Evolutionary conservation across 2,113 vertebrate species (phyloP).

Genomic region (Urocolius indicus): DNA sequence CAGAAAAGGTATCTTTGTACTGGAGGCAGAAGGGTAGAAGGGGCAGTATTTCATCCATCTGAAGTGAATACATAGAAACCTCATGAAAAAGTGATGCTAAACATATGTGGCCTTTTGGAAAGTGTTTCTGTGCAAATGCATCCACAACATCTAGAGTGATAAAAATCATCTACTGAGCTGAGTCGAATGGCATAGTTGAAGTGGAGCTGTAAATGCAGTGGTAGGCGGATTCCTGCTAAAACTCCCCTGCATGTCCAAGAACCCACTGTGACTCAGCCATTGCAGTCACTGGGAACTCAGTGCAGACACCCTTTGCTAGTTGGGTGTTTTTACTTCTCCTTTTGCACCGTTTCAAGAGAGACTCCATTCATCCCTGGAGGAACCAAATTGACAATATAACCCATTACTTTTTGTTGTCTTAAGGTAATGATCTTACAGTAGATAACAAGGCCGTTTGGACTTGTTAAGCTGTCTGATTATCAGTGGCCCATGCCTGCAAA

Average conservation of each 20-base stretch:
- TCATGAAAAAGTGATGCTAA: background rate
- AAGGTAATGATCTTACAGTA: background rate
- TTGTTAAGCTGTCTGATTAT: background rate
- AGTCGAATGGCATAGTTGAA: slow-evolving; percentile 39
- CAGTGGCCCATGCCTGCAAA: background rate
- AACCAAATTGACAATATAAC: background rate
- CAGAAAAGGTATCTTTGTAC: background rate
- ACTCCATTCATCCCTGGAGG: slow-evolving; percentile 32
- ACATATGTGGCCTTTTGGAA: slow-evolving; percentile 35
- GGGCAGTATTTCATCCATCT: background rate
- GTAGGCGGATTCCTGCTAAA: slow-evolving; percentile 71
- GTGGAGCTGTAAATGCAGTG: slow-evolving; percentile 55
- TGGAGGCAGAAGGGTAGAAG: background rate
- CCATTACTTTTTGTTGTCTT: background rate
- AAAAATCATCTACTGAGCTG: slow-evolving; percentile 57
- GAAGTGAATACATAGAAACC: background rate
- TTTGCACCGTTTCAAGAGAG: background rate
- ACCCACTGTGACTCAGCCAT: slow-evolving; percentile 25
- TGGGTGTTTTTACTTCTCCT: slow-evolving; percentile 53
- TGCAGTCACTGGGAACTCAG: slow-evolving; percentile 60
- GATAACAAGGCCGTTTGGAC: background rate
- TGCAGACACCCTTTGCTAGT: background rate
- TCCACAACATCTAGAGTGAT: slow-evolving; percentile 32
- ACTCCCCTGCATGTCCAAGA: slow-evolving; percentile 63
- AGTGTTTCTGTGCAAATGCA: slow-evolving; percentile 3